Percentiles rank a stretch among this genome's conserved stretches.
Conservation (phyloP, 2,888 invertebrate species). For the Amblyjoppa fuscipennis region DNA sequence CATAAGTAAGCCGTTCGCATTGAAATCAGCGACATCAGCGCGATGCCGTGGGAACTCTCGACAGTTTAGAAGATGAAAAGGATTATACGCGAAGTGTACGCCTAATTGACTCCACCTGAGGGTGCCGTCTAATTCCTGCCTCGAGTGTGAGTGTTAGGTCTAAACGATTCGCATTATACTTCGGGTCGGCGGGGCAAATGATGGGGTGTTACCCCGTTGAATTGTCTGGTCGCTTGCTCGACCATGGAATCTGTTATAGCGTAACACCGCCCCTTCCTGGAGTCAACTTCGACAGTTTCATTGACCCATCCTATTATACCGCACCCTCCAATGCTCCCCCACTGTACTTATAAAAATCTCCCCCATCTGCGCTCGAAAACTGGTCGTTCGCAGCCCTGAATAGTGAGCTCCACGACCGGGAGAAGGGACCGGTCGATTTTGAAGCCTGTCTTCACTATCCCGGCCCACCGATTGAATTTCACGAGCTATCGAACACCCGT, state of each 20-base stretch:
- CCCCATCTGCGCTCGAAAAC: slow-evolving; percentile 21
- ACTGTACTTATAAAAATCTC: slow-evolving; percentile 12
- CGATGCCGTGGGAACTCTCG: neutral
- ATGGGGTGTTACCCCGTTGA: slow-evolving; percentile 73
- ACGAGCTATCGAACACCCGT: slow-evolving; percentile 43
- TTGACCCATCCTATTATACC: slow-evolving; percentile 1
- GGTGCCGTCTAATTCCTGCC: neutral
- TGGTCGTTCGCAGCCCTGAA: slow-evolving; percentile 21
- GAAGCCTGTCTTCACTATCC: slow-evolving; percentile 20
- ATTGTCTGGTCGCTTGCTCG: slow-evolving; percentile 65
- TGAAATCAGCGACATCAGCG: neutral
- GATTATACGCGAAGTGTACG: neutral
- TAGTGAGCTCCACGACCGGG: neutral
- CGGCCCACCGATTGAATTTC: slow-evolving; percentile 43
- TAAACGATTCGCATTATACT: slow-evolving; percentile 70
- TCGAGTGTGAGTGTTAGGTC: slow-evolving; percentile 12
- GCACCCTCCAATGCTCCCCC: neutral
- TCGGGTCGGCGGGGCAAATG: slow-evolving; percentile 74
- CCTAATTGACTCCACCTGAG: neutral
- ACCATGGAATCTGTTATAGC: neutral
- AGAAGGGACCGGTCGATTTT: neutral
- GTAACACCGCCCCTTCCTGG: neutral
- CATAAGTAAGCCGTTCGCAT: neutral
- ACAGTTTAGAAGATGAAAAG: neutral
- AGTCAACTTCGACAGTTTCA: slow-evolving; percentile 4